phyloP scores from a whole-genome alignment of 1,140 invertebrate species.

The Drosophila navojoa region DNA sequence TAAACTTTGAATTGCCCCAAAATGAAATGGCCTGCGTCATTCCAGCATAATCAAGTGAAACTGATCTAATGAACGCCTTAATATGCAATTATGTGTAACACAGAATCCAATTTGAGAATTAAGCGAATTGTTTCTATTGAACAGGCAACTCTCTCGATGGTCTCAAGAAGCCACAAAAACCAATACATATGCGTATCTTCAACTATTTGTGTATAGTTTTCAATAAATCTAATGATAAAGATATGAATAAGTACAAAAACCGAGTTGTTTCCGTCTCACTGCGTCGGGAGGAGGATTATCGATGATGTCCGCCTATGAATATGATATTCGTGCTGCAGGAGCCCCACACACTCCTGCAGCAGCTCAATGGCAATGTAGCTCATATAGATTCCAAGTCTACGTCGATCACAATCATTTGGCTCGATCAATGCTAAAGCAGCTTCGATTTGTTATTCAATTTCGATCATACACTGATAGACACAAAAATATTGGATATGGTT shows the following conservation, averaged over 20 bases:
- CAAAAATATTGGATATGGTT: slow-evolving; percentile 56
- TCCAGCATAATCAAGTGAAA: slow-evolving; percentile 21
- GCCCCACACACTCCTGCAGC: too few species aligned
- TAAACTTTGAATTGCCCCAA: not conserved
- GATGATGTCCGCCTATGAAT: too few species aligned
- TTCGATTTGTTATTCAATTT: slow-evolving; percentile 77
- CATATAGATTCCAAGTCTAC: too few species aligned
- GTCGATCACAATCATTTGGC: too few species aligned
- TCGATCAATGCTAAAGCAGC: slow-evolving; percentile 20
- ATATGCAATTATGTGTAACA: slow-evolving; percentile 40
- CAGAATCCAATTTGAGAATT: slow-evolving; percentile 22
- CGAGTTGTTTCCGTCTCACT: slow-evolving; percentile 29
- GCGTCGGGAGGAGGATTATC: too few species aligned
- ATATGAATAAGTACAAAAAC: slow-evolving; percentile 48
- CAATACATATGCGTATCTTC: slow-evolving; percentile 18
- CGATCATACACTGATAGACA: slow-evolving; percentile 11
- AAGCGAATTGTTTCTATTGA: slow-evolving; percentile 24
- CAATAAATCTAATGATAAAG: slow-evolving; percentile 46
- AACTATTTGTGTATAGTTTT: slow-evolving; percentile 30
- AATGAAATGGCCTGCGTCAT: slow-evolving; percentile 4
- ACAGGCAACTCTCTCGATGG: slow-evolving; percentile 26
- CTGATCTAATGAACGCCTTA: slow-evolving; percentile 41
- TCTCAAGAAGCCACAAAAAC: slow-evolving; percentile 10
- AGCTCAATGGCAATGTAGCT: too few species aligned
- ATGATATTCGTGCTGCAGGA: too few species aligned